Percentiles rank a stretch among this genome's conserved stretches.
These are phyloP conservation scores for Drosophila atripex DNA, from an alignment of 2,888 invertebrate genomes.

Conservation along the genomic window DNA sequence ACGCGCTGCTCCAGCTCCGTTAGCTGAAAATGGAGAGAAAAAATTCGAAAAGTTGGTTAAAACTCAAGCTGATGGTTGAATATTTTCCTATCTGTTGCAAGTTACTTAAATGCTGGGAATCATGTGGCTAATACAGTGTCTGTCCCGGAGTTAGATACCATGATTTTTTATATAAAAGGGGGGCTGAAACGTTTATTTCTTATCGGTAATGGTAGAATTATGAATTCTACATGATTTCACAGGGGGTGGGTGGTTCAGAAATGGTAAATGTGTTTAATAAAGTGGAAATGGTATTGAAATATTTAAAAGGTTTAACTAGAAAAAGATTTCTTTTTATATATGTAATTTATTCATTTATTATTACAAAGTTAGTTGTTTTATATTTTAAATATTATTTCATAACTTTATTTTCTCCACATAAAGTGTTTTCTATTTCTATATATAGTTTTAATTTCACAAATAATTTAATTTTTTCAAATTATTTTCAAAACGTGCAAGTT, in stretches of 20 bases:
- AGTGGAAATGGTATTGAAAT: neutral
- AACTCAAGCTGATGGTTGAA: constrained; percentile 1
- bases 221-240: constrained; percentile 1
- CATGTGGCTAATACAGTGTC: constrained; percentile 13
- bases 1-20: constrained; percentile 97
- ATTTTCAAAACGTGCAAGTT: neutral
- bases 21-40: constrained; percentile 87
- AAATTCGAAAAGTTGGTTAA: constrained; percentile 15
- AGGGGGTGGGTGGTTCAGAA: neutral
- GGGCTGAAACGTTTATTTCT: neutral
- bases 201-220: no score
- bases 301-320: neutral
- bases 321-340: neutral
- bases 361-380: no score
- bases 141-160: neutral
- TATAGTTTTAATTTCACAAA: neutral
- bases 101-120: constrained; percentile 46
- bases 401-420: no score
- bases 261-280: neutral
- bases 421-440: no score
- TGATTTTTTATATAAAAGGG: neutral
- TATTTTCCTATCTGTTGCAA: neutral
- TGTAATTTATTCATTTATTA: no score
- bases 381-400: no score
- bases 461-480: neutral